phyloP scores from a whole-genome alignment of 2,113 vertebrate species.

The Alligator sinensis region DNA sequence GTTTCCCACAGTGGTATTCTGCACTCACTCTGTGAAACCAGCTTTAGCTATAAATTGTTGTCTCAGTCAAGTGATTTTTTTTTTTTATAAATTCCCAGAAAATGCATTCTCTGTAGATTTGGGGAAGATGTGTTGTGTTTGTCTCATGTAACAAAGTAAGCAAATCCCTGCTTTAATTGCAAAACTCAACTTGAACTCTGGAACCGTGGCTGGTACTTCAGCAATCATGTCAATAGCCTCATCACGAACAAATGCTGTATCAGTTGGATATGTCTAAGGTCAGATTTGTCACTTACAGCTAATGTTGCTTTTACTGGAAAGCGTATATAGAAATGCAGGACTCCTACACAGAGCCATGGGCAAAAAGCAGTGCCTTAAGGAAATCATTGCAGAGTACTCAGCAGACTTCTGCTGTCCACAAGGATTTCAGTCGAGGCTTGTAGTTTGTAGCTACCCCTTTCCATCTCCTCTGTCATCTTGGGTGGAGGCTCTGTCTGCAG shows the following conservation, averaged over 20 bases:
- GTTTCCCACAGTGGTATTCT: accelerated
- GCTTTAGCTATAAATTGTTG: accelerated
- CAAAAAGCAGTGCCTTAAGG: background rate
- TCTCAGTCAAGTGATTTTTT: background rate
- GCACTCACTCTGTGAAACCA: accelerated
- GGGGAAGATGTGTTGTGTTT: background rate
- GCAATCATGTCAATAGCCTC: accelerated
- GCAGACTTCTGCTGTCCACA: background rate
- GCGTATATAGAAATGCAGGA: background rate
- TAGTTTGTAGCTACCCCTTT: background rate
- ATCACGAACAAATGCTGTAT: background rate
- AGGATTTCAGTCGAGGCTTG: background rate
- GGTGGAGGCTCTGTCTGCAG: background rate
- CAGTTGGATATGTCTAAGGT: background rate
- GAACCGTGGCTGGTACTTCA: background rate
- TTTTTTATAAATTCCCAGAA: background rate
- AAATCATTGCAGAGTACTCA: background rate
- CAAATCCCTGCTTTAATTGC: background rate
- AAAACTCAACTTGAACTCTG: background rate
- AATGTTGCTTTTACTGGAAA: background rate
- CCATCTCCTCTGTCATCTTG: background rate
- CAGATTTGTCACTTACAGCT: background rate
- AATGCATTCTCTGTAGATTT: accelerated
- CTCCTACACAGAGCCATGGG: background rate
- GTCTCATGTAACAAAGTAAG: background rate